phyloP scores from a whole-genome alignment of 2,797 vertebrate genomes.

The Gymnothorax reevesii region DNA sequence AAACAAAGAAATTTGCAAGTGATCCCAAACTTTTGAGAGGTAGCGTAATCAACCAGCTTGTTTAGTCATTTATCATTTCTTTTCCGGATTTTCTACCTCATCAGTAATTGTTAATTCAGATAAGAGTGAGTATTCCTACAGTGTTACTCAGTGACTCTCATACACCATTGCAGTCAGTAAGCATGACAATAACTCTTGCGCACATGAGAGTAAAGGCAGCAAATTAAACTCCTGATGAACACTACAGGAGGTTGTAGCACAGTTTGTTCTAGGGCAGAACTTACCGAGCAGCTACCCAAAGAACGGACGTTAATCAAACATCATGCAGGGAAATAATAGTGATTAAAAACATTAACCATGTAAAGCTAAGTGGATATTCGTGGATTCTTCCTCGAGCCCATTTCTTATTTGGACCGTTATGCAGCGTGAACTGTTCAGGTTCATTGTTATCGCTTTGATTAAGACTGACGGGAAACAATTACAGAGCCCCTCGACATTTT shows the following conservation, averaged over 20 bases:
- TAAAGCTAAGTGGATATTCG: not conserved
- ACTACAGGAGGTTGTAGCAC: not conserved
- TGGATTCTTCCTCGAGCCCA: not conserved
- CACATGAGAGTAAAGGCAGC: not conserved
- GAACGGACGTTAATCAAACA: not conserved
- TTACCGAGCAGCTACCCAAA: not conserved
- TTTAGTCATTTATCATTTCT: too few relatives aligned
- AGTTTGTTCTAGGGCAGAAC: not conserved
- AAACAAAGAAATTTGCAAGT: too few relatives aligned
- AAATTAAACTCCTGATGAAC: not conserved
- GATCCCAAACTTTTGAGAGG: too few relatives aligned
- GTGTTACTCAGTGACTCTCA: not conserved
- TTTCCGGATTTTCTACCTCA: not conserved
- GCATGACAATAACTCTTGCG: not conserved
- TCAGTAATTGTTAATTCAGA: not conserved
- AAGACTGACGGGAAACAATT: slow-evolving; percentile 7
- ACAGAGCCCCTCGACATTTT: not conserved
- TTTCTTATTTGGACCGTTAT: not conserved
- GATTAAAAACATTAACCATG: not conserved
- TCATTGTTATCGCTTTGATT: slow-evolving; percentile 16
- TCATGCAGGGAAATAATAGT: not conserved
- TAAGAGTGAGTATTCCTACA: not conserved
- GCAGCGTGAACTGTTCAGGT: slow-evolving; percentile 3
- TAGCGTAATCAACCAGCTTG: too few relatives aligned
- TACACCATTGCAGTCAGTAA: not conserved